These are phyloP conservation scores for Epizoanthus scotinus DNA, from an alignment of 92 coral and sea anemone genomes.

Conservation along the genomic window DNA sequence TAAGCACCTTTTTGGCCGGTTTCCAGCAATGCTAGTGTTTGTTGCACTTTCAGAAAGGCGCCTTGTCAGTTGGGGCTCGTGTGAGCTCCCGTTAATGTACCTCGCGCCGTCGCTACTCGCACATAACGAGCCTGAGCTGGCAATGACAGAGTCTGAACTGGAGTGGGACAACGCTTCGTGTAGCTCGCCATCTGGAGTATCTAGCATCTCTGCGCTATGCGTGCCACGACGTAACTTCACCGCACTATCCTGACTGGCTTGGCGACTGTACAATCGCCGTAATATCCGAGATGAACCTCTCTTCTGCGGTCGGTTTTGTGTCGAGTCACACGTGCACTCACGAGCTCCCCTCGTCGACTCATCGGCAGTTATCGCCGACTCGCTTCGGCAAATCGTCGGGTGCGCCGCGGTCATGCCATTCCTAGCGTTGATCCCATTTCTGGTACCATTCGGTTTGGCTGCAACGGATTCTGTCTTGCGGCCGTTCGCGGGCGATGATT, in stretches of 20 bases:
- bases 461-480: neutral
- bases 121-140: conserved; percentile 67
- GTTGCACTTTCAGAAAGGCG: conserved; percentile 79
- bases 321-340: too few species aligned
- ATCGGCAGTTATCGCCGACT: conserved; percentile 56
- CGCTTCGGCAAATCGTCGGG: conserved; percentile 35
- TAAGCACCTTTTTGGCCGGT: conserved; percentile 63
- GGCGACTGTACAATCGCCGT: conserved; percentile 23
- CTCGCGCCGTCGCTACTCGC: conserved; percentile 53
- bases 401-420: conserved; percentile 58
- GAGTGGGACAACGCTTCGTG: conserved; percentile 56
- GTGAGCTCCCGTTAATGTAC: conserved; percentile 51
- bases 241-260: conserved; percentile 20
- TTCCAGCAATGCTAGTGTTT: conserved; percentile 41
- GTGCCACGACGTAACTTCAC: conserved; percentile 28
- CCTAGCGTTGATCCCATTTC: conserved; percentile 11
- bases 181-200: conserved; percentile 41
- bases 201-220: conserved; percentile 71
- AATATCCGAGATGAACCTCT: conserved; percentile 29
- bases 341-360: conserved; percentile 46
- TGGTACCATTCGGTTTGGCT: neutral
- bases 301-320: conserved; percentile 40
- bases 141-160: conserved; percentile 82
- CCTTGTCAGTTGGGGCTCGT: conserved; percentile 66
- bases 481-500: conserved; percentile 13